phyloP scores from a whole-genome alignment of 2,888 invertebrate species.

The Amiota mariae region DNA sequence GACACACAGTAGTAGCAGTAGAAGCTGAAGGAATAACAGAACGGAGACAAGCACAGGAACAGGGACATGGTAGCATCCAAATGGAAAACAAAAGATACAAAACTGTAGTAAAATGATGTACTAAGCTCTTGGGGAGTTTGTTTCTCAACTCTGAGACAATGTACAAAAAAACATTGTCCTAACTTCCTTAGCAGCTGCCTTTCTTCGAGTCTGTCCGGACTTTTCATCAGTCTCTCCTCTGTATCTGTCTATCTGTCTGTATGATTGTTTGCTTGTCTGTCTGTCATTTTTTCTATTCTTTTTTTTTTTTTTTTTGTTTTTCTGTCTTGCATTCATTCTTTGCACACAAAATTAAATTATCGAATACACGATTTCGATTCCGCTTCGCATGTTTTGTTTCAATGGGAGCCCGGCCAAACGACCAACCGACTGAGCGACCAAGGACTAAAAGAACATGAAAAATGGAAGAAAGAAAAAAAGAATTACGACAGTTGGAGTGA shows the following conservation, averaged over 20 bases:
- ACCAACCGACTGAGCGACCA: slow-evolving; percentile 35
- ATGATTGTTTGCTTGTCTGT: background rate
- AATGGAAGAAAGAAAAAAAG: background rate
- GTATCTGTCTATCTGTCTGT: slow-evolving; percentile 1
- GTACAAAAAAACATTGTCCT: no score
- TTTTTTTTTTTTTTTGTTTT: slow-evolving; percentile 38
- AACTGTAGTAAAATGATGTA: no score
- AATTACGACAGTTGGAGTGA: slow-evolving; percentile 10
- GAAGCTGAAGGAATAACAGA: slow-evolving; percentile 33
- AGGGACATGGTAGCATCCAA: background rate
- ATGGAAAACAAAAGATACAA: no score
- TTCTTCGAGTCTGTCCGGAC: no score
- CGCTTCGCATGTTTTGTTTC: slow-evolving; percentile 68
- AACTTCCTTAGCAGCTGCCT: no score
- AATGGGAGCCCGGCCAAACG: slow-evolving; percentile 32
- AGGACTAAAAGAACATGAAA: background rate
- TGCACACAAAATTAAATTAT: slow-evolving; percentile 64
- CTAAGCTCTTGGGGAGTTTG: no score
- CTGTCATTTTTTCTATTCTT: slow-evolving; percentile 23
- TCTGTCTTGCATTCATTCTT: slow-evolving; percentile 46
- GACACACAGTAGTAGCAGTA: slow-evolving; percentile 52
- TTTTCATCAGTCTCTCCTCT: no score
- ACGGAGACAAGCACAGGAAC: slow-evolving; percentile 30
- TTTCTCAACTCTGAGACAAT: no score
- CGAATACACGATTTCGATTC: slow-evolving; percentile 63